Conservation (phyloP, 2,113 vertebrate species). For the Bubo blakistoni region DNA sequence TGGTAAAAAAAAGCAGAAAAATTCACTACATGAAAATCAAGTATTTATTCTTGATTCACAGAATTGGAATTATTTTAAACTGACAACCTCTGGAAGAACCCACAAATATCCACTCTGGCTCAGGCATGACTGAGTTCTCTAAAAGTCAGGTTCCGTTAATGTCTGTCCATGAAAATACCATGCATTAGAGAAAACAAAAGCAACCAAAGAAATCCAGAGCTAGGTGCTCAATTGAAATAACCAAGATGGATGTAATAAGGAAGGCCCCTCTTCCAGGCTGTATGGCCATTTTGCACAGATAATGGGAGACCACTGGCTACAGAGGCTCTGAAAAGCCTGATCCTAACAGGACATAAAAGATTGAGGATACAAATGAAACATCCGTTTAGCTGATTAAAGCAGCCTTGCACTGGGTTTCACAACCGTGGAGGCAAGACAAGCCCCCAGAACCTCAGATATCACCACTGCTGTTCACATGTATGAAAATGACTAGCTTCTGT, state of each 20-base stretch:
- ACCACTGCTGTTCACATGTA: rapidly evolving
- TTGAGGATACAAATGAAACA: background rate
- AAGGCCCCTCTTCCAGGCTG: background rate
- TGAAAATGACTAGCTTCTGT: background rate
- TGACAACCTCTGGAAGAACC: background rate
- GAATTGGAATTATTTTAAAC: background rate
- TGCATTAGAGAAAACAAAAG: background rate
- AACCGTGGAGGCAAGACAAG: background rate
- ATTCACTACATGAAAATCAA: background rate
- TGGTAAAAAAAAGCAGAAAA: background rate
- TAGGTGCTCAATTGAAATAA: background rate
- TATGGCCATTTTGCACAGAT: background rate
- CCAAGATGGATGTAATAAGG: background rate
- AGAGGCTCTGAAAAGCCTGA: background rate
- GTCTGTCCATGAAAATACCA: background rate
- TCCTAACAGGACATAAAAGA: background rate
- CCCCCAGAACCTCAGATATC: background rate
- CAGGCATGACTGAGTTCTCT: background rate
- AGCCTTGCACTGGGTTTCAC: background rate
- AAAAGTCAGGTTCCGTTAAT: background rate
- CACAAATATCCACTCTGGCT: background rate
- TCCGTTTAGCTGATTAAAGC: background rate
- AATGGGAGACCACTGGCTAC: background rate
- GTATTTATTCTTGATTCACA: background rate
- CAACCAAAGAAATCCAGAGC: background rate